Base-by-base conservation (phyloP, 2,797 vertebrate genomes). In the Crocidura indochinensis region DNA sequence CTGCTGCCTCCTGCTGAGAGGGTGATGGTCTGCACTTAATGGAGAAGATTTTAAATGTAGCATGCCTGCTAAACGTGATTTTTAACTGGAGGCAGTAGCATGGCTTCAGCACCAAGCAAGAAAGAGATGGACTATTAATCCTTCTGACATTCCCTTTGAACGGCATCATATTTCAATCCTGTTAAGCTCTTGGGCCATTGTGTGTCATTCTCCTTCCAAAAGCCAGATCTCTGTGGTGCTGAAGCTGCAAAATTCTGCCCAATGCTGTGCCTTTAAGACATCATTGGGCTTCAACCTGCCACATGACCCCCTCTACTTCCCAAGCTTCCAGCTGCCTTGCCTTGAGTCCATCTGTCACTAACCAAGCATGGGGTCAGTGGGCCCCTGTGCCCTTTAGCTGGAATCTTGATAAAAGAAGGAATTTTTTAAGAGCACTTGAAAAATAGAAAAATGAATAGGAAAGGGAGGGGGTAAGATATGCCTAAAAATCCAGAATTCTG, bases 81-180 rank as follows among this genome's bases (percentile, higher is more conserved):
- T 26, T 82, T 71, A 3, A 15, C 94, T 87, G 19, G 1, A 11
- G 22, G 88, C 64, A 5, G 65, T 60, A 26, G 0, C 1, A 0
- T 0, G 0, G 82, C 73, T 90, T 83, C 75, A 11, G 87, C 27
- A 3, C 88, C 1, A 10, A 65, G 90, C 83, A 12, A 44, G 68
- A 76, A 88, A 83, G 93, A 94, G 94, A 77, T 1, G 47, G 67
- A 46, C 94, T 92, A 20, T 97, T 93, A 88, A 96, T 95, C 96
- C 95, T 93, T 31, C 47, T 92, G 96, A 88, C 91, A 51, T 31
- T 93, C 90, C 78, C 84, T 95, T 96, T 91, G 96, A 94, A 89
- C 46, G 11, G 90, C 6, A 0, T 94, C 94, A 11, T 96, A 94
- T 97, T 97, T 97, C 97, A 96, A 38, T 46, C 95, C 96, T 10